phyloP scores from a whole-genome alignment of 2,888 invertebrate species.

The Meta bourneti region DNA sequence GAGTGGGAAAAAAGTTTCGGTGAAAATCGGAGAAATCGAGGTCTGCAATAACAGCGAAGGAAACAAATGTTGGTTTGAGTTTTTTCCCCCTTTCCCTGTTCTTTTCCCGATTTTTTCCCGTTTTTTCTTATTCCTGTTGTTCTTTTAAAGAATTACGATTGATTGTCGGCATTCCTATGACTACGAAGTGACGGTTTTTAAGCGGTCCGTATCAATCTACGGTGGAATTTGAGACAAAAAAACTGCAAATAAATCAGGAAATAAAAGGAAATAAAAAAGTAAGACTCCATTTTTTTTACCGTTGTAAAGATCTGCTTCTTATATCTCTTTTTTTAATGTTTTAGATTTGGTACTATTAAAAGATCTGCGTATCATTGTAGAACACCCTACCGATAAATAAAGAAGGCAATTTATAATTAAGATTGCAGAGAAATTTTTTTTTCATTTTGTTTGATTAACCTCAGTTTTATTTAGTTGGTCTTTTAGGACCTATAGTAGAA shows the following conservation, averaged over 20 bases:
- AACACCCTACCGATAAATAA: constrained; percentile 6
- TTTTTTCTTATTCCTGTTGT: constrained; percentile 55
- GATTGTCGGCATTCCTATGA: constrained; percentile 74
- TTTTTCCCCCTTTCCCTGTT: constrained; percentile 39
- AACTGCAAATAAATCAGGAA: constrained; percentile 73
- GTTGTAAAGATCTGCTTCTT: background rate
- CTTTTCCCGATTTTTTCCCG: constrained; percentile 43
- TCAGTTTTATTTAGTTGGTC: background rate
- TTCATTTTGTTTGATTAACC: constrained; percentile 1
- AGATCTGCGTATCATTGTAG: constrained; percentile 10
- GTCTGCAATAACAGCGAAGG: constrained; percentile 69
- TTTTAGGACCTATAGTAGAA: background rate
- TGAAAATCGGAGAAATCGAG: constrained; percentile 54
- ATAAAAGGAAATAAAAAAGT: constrained; percentile 24
- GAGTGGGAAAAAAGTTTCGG: constrained; percentile 43
- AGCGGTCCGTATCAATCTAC: constrained; percentile 70
- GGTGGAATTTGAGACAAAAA: constrained; percentile 65
- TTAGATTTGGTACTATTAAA: constrained; percentile 1
- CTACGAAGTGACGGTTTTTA: constrained; percentile 74
- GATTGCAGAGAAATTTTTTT: background rate
- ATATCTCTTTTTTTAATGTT: constrained; percentile 23
- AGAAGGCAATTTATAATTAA: constrained; percentile 27
- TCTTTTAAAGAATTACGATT: constrained; percentile 74
- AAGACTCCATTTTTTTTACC: constrained; percentile 7
- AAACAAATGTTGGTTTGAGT: constrained; percentile 74